These are phyloP conservation scores for Osedax fenrisi DNA, from an alignment of 2,888 invertebrate species.

Conservation along the genomic window DNA sequence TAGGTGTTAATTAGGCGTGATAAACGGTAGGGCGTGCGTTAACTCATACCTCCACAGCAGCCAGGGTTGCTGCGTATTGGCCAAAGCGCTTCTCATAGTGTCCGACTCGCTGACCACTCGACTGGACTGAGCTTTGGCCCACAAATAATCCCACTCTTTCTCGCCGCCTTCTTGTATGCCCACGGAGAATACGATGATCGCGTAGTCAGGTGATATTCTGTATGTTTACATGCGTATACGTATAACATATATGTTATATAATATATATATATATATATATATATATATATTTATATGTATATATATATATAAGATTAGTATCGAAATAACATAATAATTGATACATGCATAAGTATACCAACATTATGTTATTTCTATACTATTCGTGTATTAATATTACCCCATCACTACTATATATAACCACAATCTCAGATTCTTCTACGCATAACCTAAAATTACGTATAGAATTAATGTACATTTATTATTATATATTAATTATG, in stretches of 20 bases:
- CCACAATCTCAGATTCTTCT: too few relatives aligned
- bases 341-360: too few relatives aligned
- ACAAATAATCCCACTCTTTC: conserved; percentile 47
- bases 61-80: conserved; percentile 46
- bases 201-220: conserved; percentile 39
- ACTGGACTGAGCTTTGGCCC: conserved; percentile 42
- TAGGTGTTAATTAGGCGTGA: too few relatives aligned
- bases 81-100: conserved; percentile 46
- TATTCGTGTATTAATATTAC: too few relatives aligned
- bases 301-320: background rate
- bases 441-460: too few relatives aligned
- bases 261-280: background rate
- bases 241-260: background rate
- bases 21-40: too few relatives aligned
- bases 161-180: conserved; percentile 46
- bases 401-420: too few relatives aligned
- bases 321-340: background rate
- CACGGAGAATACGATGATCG: conserved; percentile 43
- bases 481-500: too few relatives aligned
- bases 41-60: conserved; percentile 49
- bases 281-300: background rate
- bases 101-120: conserved; percentile 45
- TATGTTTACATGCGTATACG: background rate
- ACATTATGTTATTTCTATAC: too few relatives aligned
- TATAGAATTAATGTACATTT: too few relatives aligned